Evolutionary conservation across 1,140 invertebrate genomes (phyloP).

Genomic region (Drosophila navojoa): DNA sequence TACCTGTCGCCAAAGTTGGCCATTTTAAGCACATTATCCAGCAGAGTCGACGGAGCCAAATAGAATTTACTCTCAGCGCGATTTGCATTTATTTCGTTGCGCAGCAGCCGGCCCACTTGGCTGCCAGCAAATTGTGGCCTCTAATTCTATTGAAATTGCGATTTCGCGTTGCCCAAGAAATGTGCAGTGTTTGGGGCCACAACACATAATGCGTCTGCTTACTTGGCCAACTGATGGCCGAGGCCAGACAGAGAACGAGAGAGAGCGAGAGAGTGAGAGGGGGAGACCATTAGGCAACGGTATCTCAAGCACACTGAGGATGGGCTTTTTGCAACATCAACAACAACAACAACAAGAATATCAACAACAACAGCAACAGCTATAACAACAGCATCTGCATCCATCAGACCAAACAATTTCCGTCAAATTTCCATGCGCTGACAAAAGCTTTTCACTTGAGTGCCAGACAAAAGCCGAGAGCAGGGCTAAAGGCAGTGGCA

Average conservation of each 20-base stretch:
- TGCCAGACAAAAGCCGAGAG: slow-evolving; percentile 71
- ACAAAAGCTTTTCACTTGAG: slow-evolving; percentile 80
- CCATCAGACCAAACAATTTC: slow-evolving; percentile 80
- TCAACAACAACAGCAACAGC: slow-evolving; percentile 12
- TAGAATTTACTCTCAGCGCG: slow-evolving; percentile 76
- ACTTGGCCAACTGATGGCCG: slow-evolving; percentile 60
- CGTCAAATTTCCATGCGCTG: slow-evolving; percentile 80
- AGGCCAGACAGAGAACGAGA: background rate
- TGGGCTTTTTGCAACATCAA: slow-evolving; percentile 7
- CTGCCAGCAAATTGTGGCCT: slow-evolving; percentile 54
- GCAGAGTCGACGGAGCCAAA: slow-evolving; percentile 31
- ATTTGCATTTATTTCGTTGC: slow-evolving; percentile 79
- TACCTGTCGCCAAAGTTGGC: slow-evolving; percentile 70
- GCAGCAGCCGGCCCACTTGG: slow-evolving; percentile 17
- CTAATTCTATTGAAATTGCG: slow-evolving; percentile 69
- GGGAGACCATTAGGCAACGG: slow-evolving; percentile 57
- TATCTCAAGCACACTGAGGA: slow-evolving; percentile 28
- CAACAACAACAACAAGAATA: slow-evolving; percentile 5
- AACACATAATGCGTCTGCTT: slow-evolving; percentile 66
- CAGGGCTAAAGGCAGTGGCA: slow-evolving; percentile 29
- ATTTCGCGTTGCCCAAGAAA: slow-evolving; percentile 47
- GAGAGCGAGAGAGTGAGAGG: background rate
- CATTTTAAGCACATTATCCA: slow-evolving; percentile 68
- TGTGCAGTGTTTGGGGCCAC: slow-evolving; percentile 25
- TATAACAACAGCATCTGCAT: slow-evolving; percentile 53